Percentiles rank a stretch among this genome's conserved stretches.
These are phyloP conservation scores for Actinemys pallida DNA, from an alignment of 2,113 vertebrate genomes.

Conservation along the genomic window DNA sequence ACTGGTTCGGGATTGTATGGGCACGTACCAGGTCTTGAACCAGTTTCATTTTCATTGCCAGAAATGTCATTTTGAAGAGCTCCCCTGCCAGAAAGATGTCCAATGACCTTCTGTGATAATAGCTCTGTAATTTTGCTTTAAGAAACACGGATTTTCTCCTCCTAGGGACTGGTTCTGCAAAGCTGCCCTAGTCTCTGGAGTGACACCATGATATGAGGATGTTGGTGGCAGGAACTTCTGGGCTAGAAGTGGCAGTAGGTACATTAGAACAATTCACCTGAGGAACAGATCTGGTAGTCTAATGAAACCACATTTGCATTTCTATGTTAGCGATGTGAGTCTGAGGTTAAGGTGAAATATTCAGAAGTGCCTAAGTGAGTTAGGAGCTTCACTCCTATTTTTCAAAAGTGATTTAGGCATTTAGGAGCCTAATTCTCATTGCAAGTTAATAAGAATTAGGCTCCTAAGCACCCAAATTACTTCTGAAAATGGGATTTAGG, in stretches of 20 bases:
- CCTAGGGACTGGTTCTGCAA: neutral
- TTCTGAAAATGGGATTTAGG: neutral
- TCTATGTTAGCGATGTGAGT: accelerated
- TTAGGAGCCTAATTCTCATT: neutral
- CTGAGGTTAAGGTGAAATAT: neutral
- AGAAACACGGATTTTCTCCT: neutral
- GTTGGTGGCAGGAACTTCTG: neutral
- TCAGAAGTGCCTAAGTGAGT: neutral
- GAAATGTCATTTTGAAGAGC: constrained; percentile 50
- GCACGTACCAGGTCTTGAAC: neutral
- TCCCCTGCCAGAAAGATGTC: constrained; percentile 39
- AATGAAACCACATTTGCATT: neutral
- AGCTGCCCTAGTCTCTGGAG: accelerated
- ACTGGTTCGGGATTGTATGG: neutral
- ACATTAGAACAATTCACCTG: neutral
- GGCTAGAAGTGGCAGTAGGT: constrained; percentile 12
- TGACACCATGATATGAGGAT: neutral
- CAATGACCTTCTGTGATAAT: constrained; percentile 48
- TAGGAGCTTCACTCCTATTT: neutral
- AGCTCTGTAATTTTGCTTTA: constrained; percentile 1
- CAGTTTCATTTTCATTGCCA: constrained; percentile 23
- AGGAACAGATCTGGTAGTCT: neutral
- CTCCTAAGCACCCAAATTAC: neutral
- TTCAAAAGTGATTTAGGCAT: neutral
- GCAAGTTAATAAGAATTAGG: neutral